A percentile compares a stretch with the other conserved stretches of the same genome.
Conservation (phyloP, 2,113 vertebrate species). For the Mellivora capensis region DNA sequence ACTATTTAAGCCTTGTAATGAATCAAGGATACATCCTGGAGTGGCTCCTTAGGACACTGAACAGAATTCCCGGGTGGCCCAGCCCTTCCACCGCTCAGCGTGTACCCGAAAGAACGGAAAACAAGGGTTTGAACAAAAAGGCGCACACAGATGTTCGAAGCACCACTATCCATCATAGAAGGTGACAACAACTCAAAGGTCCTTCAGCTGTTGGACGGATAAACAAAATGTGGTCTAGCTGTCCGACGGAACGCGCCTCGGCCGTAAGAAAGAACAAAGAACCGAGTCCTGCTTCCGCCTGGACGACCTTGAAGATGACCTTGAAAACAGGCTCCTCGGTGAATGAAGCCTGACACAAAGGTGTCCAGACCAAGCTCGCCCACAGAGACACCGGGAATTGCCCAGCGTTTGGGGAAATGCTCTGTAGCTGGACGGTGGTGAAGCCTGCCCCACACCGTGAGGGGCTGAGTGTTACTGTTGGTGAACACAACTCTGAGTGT, state of each 20-base stretch:
- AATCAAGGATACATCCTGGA: background rate
- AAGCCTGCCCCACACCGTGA: background rate
- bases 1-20: background rate
- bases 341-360: background rate
- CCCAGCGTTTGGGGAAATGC: too few relatives aligned
- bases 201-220: background rate
- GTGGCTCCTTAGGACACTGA: background rate
- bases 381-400: background rate
- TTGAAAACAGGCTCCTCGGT: background rate
- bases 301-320: background rate
- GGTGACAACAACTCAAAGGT: background rate
- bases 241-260: rapidly evolving
- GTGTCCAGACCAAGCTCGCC: background rate
- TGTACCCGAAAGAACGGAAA: background rate
- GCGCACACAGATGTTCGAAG: background rate
- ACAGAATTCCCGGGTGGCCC: background rate
- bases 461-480: rapidly evolving
- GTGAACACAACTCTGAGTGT: background rate
- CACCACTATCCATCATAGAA: background rate
- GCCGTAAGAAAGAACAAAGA: background rate
- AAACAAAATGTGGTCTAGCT: background rate
- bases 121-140: background rate
- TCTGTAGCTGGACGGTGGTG: background rate
- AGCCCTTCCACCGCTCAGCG: rapidly evolving
- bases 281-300: background rate